phyloP scores from a whole-genome alignment of 2,888 invertebrate species.

The Neoscelio sp. region DNA sequence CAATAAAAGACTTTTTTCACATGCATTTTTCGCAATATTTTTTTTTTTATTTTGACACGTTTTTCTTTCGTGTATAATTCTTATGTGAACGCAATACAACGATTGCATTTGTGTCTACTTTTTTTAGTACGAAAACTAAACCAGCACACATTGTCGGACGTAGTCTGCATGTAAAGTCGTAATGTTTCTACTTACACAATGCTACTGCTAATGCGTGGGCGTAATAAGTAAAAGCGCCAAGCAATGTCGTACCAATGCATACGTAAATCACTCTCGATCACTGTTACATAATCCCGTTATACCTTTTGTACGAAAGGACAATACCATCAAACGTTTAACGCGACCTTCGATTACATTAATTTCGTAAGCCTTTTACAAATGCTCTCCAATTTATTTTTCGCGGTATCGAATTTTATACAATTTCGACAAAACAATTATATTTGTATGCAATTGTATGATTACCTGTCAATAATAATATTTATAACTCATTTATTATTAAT shows the following conservation, averaged over 20 bases:
- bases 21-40: too few relatives aligned
- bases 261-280: constrained; percentile 54
- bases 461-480: too few relatives aligned
- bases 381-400: neutral
- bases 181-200: constrained; percentile 44
- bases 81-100: neutral
- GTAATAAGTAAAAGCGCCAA: constrained; percentile 60
- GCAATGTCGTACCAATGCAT: constrained; percentile 62
- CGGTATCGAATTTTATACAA: too few relatives aligned
- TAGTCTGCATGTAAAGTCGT: constrained; percentile 53
- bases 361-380: constrained; percentile 23
- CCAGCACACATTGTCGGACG: constrained; percentile 32
- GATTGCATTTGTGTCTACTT: constrained; percentile 5
- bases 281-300: constrained; percentile 61
- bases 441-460: too few relatives aligned
- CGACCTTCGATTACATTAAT: constrained; percentile 53
- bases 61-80: too few relatives aligned
- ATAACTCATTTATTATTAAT: too few relatives aligned
- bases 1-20: too few relatives aligned
- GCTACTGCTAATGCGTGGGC: constrained; percentile 47
- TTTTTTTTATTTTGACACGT: too few relatives aligned
- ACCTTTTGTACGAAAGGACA: constrained; percentile 52
- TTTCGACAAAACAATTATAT: too few relatives aligned
- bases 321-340: constrained; percentile 29
- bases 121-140: constrained; percentile 31